Evolutionary conservation across 2,113 vertebrate species (phyloP).

Genomic region (Xenopus tropicalis): DNA sequence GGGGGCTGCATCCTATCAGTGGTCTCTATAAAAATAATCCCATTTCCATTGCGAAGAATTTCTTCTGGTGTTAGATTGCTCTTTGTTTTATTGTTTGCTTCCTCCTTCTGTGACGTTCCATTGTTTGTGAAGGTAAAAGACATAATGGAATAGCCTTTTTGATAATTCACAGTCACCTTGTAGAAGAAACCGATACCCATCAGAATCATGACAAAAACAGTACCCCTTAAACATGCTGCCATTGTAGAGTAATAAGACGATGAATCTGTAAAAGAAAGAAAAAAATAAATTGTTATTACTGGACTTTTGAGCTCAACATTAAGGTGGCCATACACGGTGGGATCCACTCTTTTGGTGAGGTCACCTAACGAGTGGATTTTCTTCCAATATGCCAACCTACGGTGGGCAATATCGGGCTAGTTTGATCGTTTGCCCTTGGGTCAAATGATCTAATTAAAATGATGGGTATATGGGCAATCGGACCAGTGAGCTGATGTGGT

Average conservation of each 20-base stretch:
- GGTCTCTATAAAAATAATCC: constrained; percentile 70
- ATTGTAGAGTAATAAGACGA: not conserved
- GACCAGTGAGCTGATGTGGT: no score
- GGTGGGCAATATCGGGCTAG: no score
- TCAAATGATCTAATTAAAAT: no score
- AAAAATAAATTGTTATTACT: no score
- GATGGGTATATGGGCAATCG: no score
- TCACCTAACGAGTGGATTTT: no score
- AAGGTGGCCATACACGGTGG: no score
- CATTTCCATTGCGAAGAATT: constrained; percentile 51
- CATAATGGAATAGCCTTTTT: not conserved
- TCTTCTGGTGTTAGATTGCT: constrained; percentile 51
- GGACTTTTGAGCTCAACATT: not conserved
- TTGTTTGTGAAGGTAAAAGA: not conserved
- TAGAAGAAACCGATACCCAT: not conserved
- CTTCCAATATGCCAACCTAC: no score
- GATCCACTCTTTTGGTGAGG: no score
- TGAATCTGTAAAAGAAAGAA: not conserved
- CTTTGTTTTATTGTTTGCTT: not conserved
- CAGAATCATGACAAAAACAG: not conserved
- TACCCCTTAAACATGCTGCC: no score
- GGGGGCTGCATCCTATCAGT: constrained; percentile 57
- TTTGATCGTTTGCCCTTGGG: no score
- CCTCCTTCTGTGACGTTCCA: not conserved
- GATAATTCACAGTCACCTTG: not conserved